Conservation (phyloP, 53 echinoderm and acorn worm genomes). For the Crossaster papposus region DNA sequence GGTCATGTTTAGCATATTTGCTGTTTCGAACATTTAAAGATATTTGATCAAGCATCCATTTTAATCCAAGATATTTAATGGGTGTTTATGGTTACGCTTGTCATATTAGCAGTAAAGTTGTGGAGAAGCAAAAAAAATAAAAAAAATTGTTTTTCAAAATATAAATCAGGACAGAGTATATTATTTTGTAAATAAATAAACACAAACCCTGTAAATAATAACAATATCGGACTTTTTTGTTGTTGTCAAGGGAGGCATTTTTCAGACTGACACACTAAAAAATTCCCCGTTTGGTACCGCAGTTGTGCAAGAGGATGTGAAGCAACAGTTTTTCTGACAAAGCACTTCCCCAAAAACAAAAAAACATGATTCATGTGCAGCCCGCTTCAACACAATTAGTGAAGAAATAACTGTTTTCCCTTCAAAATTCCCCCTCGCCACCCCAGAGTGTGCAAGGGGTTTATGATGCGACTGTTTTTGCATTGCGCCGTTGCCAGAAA, state of each 20-base stretch:
- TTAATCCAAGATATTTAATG: not conserved
- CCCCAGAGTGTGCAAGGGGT: not conserved
- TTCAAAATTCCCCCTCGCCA: not conserved
- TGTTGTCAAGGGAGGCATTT: not conserved
- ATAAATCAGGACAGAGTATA: not conserved
- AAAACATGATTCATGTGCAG: not conserved
- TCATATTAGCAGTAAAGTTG: not conserved
- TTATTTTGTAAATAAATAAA: slow-evolving; percentile 25
- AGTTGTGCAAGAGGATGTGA: slow-evolving; percentile 8
- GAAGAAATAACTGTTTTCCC: not conserved
- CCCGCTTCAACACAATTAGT: not conserved
- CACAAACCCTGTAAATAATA: slow-evolving; percentile 10
- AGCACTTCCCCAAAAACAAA: not conserved
- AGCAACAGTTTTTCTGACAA: not conserved
- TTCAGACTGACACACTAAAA: not conserved
- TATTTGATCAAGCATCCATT: no score
- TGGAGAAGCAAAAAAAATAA: not conserved
- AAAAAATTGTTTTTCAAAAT: not conserved
- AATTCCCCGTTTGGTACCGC: not conserved
- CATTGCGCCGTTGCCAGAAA: not conserved
- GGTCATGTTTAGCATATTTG: no score
- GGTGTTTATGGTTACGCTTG: not conserved
- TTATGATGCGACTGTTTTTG: not conserved
- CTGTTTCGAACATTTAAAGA: no score
- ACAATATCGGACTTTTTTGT: not conserved